Evolutionary conservation across 2,888 invertebrate species (phyloP).

Genomic region (Itoplectis maculator): DNA sequence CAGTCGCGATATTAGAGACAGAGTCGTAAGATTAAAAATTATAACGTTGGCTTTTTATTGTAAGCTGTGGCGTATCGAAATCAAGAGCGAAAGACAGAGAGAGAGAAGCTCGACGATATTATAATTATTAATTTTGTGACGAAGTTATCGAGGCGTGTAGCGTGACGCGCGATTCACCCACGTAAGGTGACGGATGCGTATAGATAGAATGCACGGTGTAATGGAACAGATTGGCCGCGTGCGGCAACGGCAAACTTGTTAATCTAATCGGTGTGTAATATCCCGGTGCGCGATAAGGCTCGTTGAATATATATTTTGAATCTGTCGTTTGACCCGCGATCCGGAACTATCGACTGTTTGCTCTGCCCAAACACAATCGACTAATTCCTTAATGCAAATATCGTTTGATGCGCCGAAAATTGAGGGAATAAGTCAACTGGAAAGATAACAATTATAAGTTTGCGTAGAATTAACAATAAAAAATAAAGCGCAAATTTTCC

Average conservation of each 20-base stretch:
- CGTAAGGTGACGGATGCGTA: conserved; percentile 19
- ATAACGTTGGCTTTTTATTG: conserved; percentile 31
- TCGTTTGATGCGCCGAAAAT: too few species aligned
- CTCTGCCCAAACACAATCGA: not conserved
- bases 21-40: conserved; percentile 12
- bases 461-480: too few species aligned
- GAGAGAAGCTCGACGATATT: conserved; percentile 37
- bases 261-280: conserved; percentile 61
- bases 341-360: conserved; percentile 50
- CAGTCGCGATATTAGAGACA: conserved; percentile 25
- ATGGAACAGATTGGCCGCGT: conserved; percentile 51
- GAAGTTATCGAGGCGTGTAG: conserved; percentile 42
- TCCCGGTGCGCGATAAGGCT: conserved; percentile 39
- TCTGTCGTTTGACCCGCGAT: conserved; percentile 31
- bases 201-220: not conserved
- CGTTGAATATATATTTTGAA: not conserved
- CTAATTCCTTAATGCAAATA: not conserved
- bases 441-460: too few species aligned
- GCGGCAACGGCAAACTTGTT: conserved; percentile 40
- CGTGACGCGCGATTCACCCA: conserved; percentile 38
- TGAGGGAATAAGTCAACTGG: too few species aligned
- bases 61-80: not conserved
- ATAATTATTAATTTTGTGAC: conserved; percentile 44
- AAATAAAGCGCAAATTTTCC: too few species aligned
- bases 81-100: too few species aligned